Conservation (phyloP, 2,113 vertebrate genomes). For the Corythoichthys intestinalis region DNA sequence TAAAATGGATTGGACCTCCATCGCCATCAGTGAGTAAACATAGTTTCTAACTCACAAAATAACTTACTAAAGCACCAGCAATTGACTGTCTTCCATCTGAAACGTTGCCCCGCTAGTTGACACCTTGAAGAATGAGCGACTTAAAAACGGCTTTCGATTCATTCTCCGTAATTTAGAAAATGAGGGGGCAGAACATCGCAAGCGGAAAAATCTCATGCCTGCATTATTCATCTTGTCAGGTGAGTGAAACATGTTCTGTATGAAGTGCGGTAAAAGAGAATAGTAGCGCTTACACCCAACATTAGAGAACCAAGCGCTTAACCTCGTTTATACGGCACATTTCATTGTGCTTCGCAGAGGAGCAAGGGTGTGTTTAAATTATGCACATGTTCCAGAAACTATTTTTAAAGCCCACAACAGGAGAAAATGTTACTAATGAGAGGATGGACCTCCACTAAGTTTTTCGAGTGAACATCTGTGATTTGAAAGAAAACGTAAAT, state of each 20-base stretch:
- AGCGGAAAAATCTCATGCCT: neutral
- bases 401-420: neutral
- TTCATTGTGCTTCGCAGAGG: neutral
- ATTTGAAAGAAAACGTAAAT: neutral
- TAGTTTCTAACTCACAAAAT: neutral
- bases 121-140: neutral
- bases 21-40: neutral
- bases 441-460: neutral
- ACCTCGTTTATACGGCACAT: neutral
- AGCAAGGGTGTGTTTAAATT: neutral
- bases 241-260: neutral
- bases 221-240: neutral
- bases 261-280: neutral
- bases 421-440: neutral
- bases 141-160: neutral
- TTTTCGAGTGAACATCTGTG: neutral
- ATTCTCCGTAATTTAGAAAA: neutral
- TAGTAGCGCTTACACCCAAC: neutral
- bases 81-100: neutral
- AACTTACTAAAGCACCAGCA: neutral
- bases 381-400: slow-evolving; percentile 2
- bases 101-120: neutral
- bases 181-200: neutral
- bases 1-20: neutral
- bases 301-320: neutral